A percentile compares a stretch with the other conserved stretches of the same genome.
phyloP scores from a whole-genome alignment of 2,888 invertebrate genomes.

The Mactromeris polynyma region DNA sequence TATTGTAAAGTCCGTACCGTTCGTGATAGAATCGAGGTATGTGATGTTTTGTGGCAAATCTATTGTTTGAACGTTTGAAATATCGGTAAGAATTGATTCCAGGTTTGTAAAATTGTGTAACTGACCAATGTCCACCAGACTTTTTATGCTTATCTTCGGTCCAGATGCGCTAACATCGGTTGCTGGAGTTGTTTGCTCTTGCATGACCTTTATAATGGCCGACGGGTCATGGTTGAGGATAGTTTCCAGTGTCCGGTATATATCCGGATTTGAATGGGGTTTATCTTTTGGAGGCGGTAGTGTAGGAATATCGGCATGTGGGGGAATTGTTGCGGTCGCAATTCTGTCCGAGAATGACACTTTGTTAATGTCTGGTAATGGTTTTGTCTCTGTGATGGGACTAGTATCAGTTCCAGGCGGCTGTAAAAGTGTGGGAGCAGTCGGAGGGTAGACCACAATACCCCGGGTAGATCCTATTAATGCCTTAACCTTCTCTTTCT shows the following conservation, averaged over 20 bases:
- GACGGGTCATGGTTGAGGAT: slow-evolving; percentile 50
- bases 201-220: slow-evolving; percentile 37
- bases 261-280: slow-evolving; percentile 31
- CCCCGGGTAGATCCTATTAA: slow-evolving; percentile 35
- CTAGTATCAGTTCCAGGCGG: not conserved
- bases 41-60: not conserved
- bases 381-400: not conserved
- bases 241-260: slow-evolving; percentile 51
- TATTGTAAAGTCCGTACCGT: not conserved
- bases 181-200: slow-evolving; percentile 15
- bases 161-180: not conserved
- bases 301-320: slow-evolving; percentile 26
- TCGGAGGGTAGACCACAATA: slow-evolving; percentile 34
- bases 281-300: slow-evolving; percentile 14
- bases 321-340: not conserved
- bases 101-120: slow-evolving; percentile 16
- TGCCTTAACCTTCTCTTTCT: slow-evolving; percentile 20
- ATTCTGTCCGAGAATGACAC: not conserved
- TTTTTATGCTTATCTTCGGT: slow-evolving; percentile 21
- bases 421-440: slow-evolving; percentile 1
- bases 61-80: slow-evolving; percentile 2
- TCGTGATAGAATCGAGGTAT: not conserved
- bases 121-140: slow-evolving; percentile 21
- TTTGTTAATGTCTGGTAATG: not conserved
- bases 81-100: slow-evolving; percentile 29